Base-by-base conservation (phyloP, 2,888 invertebrate species). In the Tromatobia lineatoria region DNA sequence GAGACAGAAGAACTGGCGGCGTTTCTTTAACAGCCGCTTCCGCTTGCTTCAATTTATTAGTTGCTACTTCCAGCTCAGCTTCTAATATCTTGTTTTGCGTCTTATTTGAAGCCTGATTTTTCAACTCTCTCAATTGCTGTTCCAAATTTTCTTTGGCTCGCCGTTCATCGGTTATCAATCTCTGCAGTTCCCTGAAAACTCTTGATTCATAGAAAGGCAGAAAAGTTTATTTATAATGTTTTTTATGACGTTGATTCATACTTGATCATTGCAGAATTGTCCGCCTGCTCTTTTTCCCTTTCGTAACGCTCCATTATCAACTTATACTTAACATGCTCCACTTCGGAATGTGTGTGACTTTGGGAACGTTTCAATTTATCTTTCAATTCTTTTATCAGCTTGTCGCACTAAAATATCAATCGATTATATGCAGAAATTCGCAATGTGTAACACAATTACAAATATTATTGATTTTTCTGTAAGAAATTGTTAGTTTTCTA, bases 231-330 rank as follows among this genome's bases (percentile, higher is more conserved):
- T 45, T 57, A 25, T 50, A 42, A 2, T 20, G 3, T 18, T 4
- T 20, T 64, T 64, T 38, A 42, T 29, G 29, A 45, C 42, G n/a
- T 54, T 34, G 20, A 38, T 52, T 34, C 13, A 18, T 90, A 96
- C 96, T 95, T 96, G 88, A 98, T 94, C 96, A 97, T 96, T 23
- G 96, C 95, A 83, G 96, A 95, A 94, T 97, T 96, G 92, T 98
- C 96, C 77, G 95, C 96, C 82, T 96, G 96, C 92, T 98, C 97
- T 89, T 96, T 96, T 92, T 98, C 98, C 77, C 97, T 94, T 89
- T 98, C 97, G 90, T 97, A 96, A 81, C 97, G 96, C 91, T 97
- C 97, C 89, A 96, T 95, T 3, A 96, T 96, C 80, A 98, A 95
- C 92, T 96, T 96, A 11, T 96, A 96, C 90, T 96, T 97, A 7